Evolutionary conservation across 2,797 vertebrate genomes (phyloP).

Genomic region (Vipera ursinii): DNA sequence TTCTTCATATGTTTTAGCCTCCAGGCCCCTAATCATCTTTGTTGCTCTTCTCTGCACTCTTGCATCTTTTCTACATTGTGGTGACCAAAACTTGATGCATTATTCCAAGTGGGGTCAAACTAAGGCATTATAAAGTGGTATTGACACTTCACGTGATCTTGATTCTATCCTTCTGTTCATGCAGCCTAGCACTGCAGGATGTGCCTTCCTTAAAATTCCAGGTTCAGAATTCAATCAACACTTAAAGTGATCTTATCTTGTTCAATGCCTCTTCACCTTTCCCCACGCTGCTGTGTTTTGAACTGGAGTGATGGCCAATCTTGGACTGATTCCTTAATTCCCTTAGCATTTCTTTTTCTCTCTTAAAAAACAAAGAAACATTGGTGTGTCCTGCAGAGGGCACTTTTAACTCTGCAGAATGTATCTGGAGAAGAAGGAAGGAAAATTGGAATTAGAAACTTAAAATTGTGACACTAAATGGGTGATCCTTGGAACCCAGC

Average conservation of each 20-base stretch:
- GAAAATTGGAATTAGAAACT: neutral
- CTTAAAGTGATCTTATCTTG: neutral
- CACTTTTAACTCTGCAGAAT: neutral
- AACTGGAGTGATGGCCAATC: neutral
- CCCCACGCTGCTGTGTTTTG: neutral
- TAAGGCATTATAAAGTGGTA: neutral
- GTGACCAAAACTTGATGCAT: neutral
- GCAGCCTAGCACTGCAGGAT: neutral
- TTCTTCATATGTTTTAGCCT: neutral
- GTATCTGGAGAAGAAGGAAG: neutral
- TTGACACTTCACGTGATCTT: neutral
- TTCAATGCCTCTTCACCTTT: neutral
- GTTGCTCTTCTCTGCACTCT: neutral
- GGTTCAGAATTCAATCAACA: neutral
- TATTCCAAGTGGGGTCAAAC: neutral
- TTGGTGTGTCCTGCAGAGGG: neutral
- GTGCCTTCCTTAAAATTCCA: neutral
- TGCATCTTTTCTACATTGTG: neutral
- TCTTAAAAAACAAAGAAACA: neutral
- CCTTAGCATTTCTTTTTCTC: neutral
- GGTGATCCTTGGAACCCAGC: neutral
- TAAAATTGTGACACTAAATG: neutral
- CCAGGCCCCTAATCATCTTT: neutral
- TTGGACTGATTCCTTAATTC: neutral
- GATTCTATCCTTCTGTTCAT: neutral